Conservation (phyloP, 2,888 invertebrate species). For the Nephrotoma appendiculata region DNA sequence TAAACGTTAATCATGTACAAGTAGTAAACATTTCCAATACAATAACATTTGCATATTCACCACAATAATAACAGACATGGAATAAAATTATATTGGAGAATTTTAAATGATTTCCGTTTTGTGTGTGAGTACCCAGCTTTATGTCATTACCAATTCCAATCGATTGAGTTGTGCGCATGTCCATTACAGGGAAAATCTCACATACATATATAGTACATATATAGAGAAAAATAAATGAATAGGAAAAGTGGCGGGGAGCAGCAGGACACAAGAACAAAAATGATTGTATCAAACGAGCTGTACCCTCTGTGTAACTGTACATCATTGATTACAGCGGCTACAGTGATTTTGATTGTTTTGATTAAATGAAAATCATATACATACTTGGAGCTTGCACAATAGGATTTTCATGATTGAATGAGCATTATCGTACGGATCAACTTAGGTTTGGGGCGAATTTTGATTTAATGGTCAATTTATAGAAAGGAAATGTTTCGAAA, state of each 20-base stretch:
- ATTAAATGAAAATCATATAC: background rate
- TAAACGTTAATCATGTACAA: background rate
- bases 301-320: background rate
- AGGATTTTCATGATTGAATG: background rate
- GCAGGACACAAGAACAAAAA: background rate
- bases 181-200: background rate
- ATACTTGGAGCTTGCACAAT: background rate
- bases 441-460: too few relatives aligned
- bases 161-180: background rate
- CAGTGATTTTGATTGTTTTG: background rate
- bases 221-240: background rate
- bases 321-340: background rate
- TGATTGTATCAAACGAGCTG: background rate
- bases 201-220: background rate
- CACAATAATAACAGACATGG: too few relatives aligned
- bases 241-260: background rate
- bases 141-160: background rate
- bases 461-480: too few relatives aligned
- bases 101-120: background rate
- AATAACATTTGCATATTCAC: too few relatives aligned
- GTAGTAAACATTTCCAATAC: background rate
- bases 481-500: too few relatives aligned
- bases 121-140: background rate
- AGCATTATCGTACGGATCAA: too few relatives aligned
- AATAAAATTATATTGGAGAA: background rate